Conservation (phyloP, 1,140 invertebrate genomes). For the Brachionus manjavacas region DNA sequence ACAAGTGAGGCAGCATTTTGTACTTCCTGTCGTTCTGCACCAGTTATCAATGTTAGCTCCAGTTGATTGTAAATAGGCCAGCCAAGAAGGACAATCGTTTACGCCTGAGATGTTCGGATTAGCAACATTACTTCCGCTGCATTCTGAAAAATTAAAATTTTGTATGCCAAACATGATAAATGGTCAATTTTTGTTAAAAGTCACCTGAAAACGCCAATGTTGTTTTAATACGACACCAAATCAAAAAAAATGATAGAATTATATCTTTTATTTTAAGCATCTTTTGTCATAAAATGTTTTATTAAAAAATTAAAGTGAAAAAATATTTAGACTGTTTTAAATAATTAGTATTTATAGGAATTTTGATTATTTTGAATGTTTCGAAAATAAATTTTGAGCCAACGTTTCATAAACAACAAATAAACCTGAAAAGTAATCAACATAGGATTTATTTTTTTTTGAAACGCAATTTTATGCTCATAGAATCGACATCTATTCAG, state of each 20-base stretch:
- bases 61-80: not conserved
- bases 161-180: not conserved
- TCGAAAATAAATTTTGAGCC: not conserved
- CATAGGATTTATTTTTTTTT: not conserved
- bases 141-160: not conserved
- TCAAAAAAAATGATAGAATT: not conserved
- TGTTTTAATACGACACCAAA: not conserved
- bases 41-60: not conserved
- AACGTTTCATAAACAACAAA: not conserved
- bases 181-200: not conserved
- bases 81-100: constrained; percentile 24
- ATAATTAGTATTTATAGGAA: not conserved
- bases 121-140: not conserved
- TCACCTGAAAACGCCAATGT: constrained; percentile 29
- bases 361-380: constrained; percentile 13
- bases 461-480: not conserved
- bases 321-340: not conserved
- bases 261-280: not conserved
- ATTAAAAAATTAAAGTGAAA: not conserved
- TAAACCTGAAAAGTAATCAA: constrained; percentile 5
- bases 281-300: not conserved
- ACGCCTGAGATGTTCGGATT: constrained; percentile 7
- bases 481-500: not conserved
- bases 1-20: constrained; percentile 29
- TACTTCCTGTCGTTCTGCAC: not conserved